Evolutionary conservation across 2,113 vertebrate genomes (phyloP).

Genomic region (Cyanoliseus patagonus): DNA sequence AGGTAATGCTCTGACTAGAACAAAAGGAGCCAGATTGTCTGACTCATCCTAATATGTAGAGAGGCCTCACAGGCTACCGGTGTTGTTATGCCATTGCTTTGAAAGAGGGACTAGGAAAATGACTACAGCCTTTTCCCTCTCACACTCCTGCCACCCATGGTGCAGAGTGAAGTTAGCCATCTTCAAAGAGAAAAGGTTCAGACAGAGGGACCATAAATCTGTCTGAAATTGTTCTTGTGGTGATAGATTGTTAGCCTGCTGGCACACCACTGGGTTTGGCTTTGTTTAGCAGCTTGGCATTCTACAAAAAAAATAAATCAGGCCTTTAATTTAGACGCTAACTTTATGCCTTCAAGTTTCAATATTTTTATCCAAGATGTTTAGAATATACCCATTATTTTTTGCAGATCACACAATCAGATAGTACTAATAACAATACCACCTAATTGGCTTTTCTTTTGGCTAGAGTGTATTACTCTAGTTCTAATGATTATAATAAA

Average conservation of each 20-base stretch:
- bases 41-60: not conserved
- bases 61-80: not conserved
- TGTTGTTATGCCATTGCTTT: not conserved
- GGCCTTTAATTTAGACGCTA: not conserved
- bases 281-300: slow-evolving; percentile 22
- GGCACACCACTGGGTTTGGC: not conserved
- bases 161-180: not conserved
- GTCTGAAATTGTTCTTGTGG: not conserved
- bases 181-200: slow-evolving; percentile 49
- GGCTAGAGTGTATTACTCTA: not conserved
- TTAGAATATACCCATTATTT: slow-evolving; percentile 20
- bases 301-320: not conserved
- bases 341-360: slow-evolving; percentile 2
- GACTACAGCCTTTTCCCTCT: not conserved
- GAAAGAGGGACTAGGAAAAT: not conserved
- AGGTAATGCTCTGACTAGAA: not conserved
- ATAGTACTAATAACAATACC: slow-evolving; percentile 17
- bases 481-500: not conserved
- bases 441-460: slow-evolving; percentile 7
- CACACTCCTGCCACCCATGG: not conserved
- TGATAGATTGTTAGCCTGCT: not conserved
- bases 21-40: slow-evolving; percentile 10
- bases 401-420: slow-evolving; percentile 2
- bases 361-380: not conserved
- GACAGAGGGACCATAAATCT: slow-evolving; percentile 16